Conservation (phyloP, 1,140 invertebrate genomes). For the Asbolus verrucosus region DNA sequence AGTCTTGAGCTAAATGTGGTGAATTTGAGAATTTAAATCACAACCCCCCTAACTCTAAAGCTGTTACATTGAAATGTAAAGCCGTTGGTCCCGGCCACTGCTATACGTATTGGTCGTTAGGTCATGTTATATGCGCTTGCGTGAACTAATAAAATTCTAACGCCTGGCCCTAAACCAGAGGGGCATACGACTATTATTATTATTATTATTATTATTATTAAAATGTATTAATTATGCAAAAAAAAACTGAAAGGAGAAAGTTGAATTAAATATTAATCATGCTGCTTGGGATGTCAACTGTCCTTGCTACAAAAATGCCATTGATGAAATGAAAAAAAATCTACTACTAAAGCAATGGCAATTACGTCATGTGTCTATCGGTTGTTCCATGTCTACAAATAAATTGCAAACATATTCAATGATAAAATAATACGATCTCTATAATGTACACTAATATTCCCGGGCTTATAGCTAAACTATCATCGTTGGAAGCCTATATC, state of each 20-base stretch:
- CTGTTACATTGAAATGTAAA: too few species aligned
- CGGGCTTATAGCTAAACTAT: not conserved
- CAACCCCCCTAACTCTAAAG: not conserved
- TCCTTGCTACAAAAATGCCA: not conserved
- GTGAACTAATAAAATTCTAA: too few species aligned
- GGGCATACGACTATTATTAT: too few species aligned
- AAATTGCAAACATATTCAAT: too few species aligned
- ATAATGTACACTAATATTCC: not conserved
- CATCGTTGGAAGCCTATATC: not conserved
- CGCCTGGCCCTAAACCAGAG: too few species aligned
- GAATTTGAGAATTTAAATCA: too few species aligned
- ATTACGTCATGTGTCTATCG: not conserved
- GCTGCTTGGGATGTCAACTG: not conserved
- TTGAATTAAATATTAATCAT: not conserved
- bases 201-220: too few species aligned
- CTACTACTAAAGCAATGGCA: not conserved
- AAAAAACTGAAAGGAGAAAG: not conserved
- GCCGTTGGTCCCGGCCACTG: too few species aligned
- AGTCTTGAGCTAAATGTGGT: not conserved
- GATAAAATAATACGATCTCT: too few species aligned
- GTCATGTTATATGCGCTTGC: too few species aligned
- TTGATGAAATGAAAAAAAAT: not conserved
- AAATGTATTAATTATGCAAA: not conserved
- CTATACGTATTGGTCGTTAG: too few species aligned
- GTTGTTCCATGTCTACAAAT: not conserved